Percentiles rank a stretch among this genome's conserved stretches.
These are phyloP conservation scores for Leptopilina boulardi DNA, from an alignment of 1,140 invertebrate species.

Conservation along the genomic window DNA sequence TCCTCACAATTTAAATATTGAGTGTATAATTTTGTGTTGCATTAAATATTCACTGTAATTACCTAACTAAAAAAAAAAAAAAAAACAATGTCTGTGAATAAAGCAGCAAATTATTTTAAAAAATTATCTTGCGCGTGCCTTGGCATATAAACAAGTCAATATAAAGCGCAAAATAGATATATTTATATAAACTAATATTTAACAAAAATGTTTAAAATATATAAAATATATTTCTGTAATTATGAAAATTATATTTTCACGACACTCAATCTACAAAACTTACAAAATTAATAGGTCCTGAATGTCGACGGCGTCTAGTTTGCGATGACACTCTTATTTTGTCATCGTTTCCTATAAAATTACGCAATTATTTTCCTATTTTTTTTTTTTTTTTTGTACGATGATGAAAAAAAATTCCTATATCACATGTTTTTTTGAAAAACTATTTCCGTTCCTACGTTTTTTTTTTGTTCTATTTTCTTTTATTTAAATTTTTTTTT, in stretches of 20 bases:
- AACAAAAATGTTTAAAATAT: neutral
- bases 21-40: neutral
- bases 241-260: slow-evolving; percentile 46
- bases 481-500: neutral
- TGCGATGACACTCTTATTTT: slow-evolving; percentile 67
- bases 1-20: neutral
- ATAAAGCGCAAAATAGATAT: slow-evolving; percentile 8
- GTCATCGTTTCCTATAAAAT: slow-evolving; percentile 73
- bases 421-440: neutral
- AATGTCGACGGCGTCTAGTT: slow-evolving; percentile 68
- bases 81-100: slow-evolving; percentile 16
- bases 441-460: neutral
- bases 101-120: neutral
- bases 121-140: slow-evolving; percentile 31
- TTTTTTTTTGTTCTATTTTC: neutral
- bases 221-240: neutral
- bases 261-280: slow-evolving; percentile 64
- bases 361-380: slow-evolving; percentile 56
- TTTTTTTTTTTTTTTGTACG: slow-evolving; percentile 39
- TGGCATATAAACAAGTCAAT: slow-evolving; percentile 2
- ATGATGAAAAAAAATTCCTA: neutral
- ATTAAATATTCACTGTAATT: slow-evolving; percentile 35
- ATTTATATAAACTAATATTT: no score
- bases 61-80: neutral
- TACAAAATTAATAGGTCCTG: slow-evolving; percentile 73